These are phyloP conservation scores for Macrophya alboannulata DNA, from an alignment of 2,888 invertebrate genomes.

Conservation along the genomic window DNA sequence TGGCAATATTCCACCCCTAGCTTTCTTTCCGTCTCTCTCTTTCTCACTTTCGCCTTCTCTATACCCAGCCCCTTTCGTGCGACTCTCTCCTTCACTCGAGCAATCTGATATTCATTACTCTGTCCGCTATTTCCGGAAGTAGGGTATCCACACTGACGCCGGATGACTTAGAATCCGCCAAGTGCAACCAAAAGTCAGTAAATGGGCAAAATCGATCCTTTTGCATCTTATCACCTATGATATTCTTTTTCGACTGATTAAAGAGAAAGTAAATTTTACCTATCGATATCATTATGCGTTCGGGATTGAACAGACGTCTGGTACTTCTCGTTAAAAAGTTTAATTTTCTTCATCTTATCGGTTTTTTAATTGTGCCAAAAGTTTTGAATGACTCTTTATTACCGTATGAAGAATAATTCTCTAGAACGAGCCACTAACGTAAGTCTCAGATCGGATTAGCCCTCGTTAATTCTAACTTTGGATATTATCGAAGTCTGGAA, in stretches of 20 bases:
- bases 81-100: conserved; percentile 17
- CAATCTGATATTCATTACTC: conserved; percentile 51
- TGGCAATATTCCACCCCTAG: conserved; percentile 52
- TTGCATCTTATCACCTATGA: neutral
- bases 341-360: conserved; percentile 29
- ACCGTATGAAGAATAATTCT: conserved; percentile 23
- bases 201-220: neutral
- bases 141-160: neutral
- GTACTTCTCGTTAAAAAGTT: conserved; percentile 31
- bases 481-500: conserved; percentile 54
- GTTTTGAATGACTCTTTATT: conserved; percentile 40
- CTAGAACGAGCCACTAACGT: conserved; percentile 44
- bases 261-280: neutral
- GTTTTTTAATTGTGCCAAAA: conserved; percentile 7
- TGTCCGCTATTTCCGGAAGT: conserved; percentile 39
- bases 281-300: neutral
- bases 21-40: conserved; percentile 38
- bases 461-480: conserved; percentile 51
- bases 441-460: conserved; percentile 51
- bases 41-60: conserved; percentile 3
- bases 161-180: conserved; percentile 18
- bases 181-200: neutral
- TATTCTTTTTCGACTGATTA: neutral
- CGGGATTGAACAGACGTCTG: neutral
- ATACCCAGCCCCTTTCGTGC: conserved; percentile 36